A percentile compares a stretch with the other conserved stretches of the same genome.
These are phyloP conservation scores for Galeopterus variegatus DNA, from an alignment of 2,113 vertebrate species.

Conservation along the genomic window DNA sequence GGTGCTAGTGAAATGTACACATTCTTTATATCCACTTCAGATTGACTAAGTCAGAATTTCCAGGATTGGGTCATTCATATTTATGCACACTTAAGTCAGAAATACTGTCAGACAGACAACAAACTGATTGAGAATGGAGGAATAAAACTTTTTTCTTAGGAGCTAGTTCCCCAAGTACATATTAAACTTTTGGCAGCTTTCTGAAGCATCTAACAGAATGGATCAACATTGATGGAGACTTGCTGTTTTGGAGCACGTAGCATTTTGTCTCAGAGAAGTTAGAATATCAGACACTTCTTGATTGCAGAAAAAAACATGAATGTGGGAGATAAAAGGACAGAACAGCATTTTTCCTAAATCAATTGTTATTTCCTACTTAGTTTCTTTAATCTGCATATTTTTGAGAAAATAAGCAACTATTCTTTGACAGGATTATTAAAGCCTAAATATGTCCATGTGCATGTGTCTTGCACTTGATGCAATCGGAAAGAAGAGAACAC, in stretches of 20 bases:
- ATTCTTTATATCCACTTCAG: neutral
- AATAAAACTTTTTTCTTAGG: neutral
- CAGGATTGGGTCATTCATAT: neutral
- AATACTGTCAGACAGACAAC: neutral
- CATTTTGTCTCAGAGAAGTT: slow-evolving; percentile 21
- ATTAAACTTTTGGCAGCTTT: neutral
- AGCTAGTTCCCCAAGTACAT: neutral
- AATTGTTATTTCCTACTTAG: neutral
- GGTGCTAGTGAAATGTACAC: neutral
- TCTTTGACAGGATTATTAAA: slow-evolving; percentile 43
- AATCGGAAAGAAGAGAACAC: neutral
- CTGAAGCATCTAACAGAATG: neutral
- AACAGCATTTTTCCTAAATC: neutral
- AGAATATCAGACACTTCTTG: neutral
- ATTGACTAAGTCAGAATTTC: neutral
- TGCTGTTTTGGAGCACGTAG: neutral
- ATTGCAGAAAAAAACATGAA: neutral
- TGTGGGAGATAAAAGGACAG: slow-evolving; percentile 20
- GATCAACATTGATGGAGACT: neutral
- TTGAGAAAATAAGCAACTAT: neutral
- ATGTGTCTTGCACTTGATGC: neutral
- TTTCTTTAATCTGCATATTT: neutral
- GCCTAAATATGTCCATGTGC: neutral
- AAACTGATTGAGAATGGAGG: neutral
- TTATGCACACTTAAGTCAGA: neutral